A percentile compares a stretch with the other conserved stretches of the same genome.
Evolutionary conservation across 2,797 vertebrate genomes (phyloP).

Genomic region (Manis pentadactyla): DNA sequence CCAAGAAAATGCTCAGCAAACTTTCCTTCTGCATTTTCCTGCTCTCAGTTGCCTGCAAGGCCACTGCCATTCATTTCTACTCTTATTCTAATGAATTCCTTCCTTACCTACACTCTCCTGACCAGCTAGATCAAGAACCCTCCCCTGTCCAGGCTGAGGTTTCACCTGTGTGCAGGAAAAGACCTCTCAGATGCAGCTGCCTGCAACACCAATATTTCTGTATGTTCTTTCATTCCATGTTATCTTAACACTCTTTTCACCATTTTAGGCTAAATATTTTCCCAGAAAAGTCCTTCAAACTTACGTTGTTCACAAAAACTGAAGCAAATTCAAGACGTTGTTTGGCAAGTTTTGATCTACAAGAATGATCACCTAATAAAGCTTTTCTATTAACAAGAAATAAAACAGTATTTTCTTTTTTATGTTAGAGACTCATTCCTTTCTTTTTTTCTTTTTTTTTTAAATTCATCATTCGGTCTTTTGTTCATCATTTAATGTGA

Average conservation of each 20-base stretch:
- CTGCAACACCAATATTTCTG: neutral
- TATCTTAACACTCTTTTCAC: neutral
- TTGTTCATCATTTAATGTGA: conserved; percentile 33
- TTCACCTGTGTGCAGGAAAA: no score
- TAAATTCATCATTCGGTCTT: no score
- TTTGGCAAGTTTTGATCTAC: conserved; percentile 18
- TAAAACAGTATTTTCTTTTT: conserved; percentile 31
- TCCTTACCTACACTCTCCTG: no score
- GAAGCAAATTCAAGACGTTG: neutral
- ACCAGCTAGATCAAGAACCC: no score
- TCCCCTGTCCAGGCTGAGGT: no score
- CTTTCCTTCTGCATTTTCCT: no score
- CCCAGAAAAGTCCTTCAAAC: neutral
- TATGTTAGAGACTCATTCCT: neutral
- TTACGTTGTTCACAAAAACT: neutral
- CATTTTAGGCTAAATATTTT: neutral
- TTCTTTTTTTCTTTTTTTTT: neutral
- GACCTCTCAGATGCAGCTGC: no score
- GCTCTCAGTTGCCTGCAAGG: no score
- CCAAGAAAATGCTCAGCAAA: no score
- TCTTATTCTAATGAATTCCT: no score
- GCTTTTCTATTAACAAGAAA: neutral
- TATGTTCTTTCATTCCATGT: neutral
- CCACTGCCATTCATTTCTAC: no score
- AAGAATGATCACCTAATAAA: neutral